Conservation (phyloP, 2,113 vertebrate species). For the rat (Rattus norvegicus) region DNA sequence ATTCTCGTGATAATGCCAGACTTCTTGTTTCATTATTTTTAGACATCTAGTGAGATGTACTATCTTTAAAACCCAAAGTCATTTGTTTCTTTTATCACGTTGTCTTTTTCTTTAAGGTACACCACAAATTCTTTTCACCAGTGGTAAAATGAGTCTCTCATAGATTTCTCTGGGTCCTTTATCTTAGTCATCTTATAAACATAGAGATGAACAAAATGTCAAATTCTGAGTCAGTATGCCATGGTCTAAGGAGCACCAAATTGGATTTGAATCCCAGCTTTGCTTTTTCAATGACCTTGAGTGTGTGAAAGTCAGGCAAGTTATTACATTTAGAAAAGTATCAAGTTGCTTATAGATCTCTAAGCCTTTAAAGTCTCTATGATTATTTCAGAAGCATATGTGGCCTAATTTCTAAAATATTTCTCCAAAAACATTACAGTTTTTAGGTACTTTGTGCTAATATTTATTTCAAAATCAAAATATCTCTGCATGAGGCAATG, state of each 20-base stretch:
- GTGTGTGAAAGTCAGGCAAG: conserved; percentile 58
- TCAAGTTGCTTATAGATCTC: neutral
- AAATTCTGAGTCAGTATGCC: conserved; percentile 68
- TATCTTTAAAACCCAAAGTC: conserved; percentile 39
- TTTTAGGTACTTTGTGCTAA: neutral
- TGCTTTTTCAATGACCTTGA: conserved; percentile 70
- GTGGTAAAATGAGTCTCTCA: conserved; percentile 59
- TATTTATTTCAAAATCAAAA: conserved; percentile 48
- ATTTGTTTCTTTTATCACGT: conserved; percentile 62
- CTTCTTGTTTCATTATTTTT: neutral
- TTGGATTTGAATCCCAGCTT: conserved; percentile 77
- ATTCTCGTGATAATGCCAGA: neutral
- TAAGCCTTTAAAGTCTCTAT: conserved; percentile 7
- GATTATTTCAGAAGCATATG: neutral
- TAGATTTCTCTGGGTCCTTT: conserved; percentile 67
- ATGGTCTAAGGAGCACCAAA: conserved; percentile 77
- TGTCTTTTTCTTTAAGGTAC: conserved; percentile 67
- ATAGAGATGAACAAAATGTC: conserved; percentile 75
- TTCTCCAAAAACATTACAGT: neutral
- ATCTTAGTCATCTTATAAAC: conserved; percentile 75
- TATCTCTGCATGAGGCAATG: neutral
- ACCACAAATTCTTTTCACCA: conserved; percentile 57
- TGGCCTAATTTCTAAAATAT: neutral
- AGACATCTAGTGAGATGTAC: neutral
- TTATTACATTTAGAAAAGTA: conserved; percentile 33